Conservation (phyloP, 2,797 vertebrate species). For the Artibeus jamaicensis region DNA sequence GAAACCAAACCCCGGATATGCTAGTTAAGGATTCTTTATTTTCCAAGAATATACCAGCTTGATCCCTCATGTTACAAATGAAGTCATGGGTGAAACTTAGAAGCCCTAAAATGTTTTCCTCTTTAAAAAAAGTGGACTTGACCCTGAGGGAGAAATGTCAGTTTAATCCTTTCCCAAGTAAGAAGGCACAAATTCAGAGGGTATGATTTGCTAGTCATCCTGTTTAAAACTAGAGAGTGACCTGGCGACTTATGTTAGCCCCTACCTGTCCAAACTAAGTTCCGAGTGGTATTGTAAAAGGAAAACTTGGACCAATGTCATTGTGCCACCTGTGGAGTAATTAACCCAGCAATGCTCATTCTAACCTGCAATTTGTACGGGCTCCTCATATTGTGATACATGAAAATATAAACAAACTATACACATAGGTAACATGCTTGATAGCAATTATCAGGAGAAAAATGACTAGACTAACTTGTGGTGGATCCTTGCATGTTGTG, state of each 20-base stretch:
- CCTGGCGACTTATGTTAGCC: neutral
- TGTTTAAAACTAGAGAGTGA: neutral
- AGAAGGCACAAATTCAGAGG: neutral
- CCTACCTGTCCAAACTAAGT: neutral
- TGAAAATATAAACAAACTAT: neutral
- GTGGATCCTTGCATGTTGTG: too few relatives aligned
- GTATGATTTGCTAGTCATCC: neutral
- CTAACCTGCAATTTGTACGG: neutral
- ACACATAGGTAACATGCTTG: neutral
- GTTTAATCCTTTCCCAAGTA: neutral
- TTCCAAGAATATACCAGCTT: neutral
- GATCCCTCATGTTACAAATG: slow-evolving; percentile 17
- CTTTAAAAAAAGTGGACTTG: slow-evolving; percentile 26
- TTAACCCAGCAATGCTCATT: neutral
- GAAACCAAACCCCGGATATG: slow-evolving; percentile 63
- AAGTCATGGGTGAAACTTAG: slow-evolving; percentile 38
- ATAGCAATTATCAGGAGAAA: neutral
- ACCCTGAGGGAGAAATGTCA: neutral
- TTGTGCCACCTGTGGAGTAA: neutral
- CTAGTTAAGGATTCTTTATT: neutral
- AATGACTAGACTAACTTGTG: too few relatives aligned
- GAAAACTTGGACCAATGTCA: neutral
- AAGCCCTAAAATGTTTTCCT: slow-evolving; percentile 25
- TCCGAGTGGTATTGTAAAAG: neutral
- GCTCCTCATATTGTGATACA: neutral